Evolutionary conservation across 2,113 vertebrate genomes (phyloP).

Genomic region (Daphoenositta chrysoptera): DNA sequence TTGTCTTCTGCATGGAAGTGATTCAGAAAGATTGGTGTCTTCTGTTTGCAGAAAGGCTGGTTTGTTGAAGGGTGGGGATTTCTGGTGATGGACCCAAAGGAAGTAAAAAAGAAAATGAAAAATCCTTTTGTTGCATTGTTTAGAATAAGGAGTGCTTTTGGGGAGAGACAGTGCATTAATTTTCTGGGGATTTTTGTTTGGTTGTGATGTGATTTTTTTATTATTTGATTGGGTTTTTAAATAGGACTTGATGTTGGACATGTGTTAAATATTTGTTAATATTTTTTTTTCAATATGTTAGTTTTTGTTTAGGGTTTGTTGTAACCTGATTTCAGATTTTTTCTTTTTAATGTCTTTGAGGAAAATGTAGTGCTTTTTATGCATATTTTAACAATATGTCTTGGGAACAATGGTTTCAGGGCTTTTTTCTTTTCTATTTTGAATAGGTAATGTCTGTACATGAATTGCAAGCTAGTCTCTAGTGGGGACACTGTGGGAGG

Average conservation of each 20-base stretch:
- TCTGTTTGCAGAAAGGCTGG: not conserved
- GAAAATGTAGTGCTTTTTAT: not conserved
- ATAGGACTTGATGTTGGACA: not conserved
- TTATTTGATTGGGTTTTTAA: not conserved
- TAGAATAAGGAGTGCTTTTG: not conserved
- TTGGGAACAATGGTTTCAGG: not conserved
- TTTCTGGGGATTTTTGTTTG: not conserved
- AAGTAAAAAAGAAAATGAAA: not conserved
- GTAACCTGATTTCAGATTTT: not conserved
- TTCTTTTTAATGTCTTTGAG: not conserved
- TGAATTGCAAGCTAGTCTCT: slow-evolving; percentile 77
- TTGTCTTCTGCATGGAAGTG: not conserved
- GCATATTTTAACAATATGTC: not conserved
- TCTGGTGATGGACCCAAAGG: not conserved
- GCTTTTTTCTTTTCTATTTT: not conserved
- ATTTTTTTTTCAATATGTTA: not conserved
- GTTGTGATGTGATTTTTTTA: not conserved
- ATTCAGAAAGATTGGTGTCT: not conserved
- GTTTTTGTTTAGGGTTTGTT: not conserved
- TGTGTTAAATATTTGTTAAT: not conserved
- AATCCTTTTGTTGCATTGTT: not conserved
- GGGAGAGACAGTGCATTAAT: not conserved
- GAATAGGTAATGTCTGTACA: slow-evolving; percentile 82
- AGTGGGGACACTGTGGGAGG: slow-evolving; percentile 82
- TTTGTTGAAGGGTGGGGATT: not conserved